These are phyloP conservation scores for Sthenelais limicola DNA, from an alignment of 2,888 invertebrate genomes.

Conservation along the genomic window DNA sequence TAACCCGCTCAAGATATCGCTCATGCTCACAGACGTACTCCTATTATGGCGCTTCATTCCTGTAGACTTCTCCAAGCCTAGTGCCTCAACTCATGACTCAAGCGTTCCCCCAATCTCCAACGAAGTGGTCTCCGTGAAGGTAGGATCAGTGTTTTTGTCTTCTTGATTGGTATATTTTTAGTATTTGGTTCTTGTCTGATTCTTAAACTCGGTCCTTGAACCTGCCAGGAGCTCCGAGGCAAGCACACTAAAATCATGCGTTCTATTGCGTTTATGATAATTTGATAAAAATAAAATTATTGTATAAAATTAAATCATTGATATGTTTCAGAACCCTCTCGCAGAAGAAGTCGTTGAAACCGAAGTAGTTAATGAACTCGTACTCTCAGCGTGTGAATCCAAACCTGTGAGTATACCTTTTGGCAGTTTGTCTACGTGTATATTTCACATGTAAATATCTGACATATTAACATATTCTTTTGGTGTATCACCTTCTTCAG, in stretches of 20 bases:
- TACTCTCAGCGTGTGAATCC: slow-evolving; percentile 55
- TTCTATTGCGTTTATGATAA: no score
- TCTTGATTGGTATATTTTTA: not conserved
- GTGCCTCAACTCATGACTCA: not conserved
- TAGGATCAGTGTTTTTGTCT: not conserved
- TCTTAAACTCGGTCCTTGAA: no score
- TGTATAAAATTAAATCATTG: not conserved
- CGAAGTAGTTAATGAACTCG: slow-evolving; percentile 64
- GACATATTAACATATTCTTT: no score
- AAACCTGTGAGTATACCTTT: slow-evolving; percentile 40
- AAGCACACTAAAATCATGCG: no score
- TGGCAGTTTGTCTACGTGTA: no score
- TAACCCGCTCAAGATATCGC: slow-evolving; percentile 83
- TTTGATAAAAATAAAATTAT: not conserved
- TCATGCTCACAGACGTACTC: slow-evolving; percentile 81
- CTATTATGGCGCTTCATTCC: slow-evolving; percentile 81
- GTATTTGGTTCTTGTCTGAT: not conserved
- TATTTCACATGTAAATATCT: no score
- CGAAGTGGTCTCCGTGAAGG: slow-evolving; percentile 24
- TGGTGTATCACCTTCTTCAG: no score
- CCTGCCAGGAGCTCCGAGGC: no score
- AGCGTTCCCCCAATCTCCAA: slow-evolving; percentile 14
- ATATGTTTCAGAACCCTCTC: slow-evolving; percentile 59
- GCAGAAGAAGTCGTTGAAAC: slow-evolving; percentile 69
- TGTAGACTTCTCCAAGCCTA: slow-evolving; percentile 51